Base-by-base conservation (phyloP, 2,888 invertebrate species). In the Acheta domesticus region DNA sequence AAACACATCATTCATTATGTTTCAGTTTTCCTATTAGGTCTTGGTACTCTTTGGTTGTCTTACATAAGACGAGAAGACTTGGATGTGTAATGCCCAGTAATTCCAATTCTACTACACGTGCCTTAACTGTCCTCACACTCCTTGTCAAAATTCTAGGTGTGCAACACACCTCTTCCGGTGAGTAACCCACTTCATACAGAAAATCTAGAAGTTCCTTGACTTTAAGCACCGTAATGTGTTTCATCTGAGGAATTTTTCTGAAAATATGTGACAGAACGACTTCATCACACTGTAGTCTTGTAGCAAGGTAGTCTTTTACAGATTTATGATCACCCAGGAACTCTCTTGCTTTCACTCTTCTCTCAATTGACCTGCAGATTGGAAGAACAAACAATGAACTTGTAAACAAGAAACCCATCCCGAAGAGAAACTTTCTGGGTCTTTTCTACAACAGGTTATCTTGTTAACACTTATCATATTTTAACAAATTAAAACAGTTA, bases 131-230 rank as follows among this genome's bases (percentile, higher is more conserved):
- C 81, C 89, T 88, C 75, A 90, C 86, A 48, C 91, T 89, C 81
- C 90, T 89, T 77, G 89, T 88, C 77, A 91, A 84, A 80, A 91
- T 87, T 80, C 91, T 87, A 0, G 90, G 89, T 79, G 88, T 89
- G 77, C 85, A 86, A 20, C 88, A 89, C 80, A 91, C 88, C 79
- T 91, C 90, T 82, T 88, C 86, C 11, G 87, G 87, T 11, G 86
- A 83, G 84, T 89, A 91, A 2, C 90, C 89, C 83, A 90, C 90
- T 78, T 87, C 84, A 12, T 89, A 85, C 23, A 91, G 85, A 84
- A 89, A 91, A 84, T 91, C 91, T 73, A 91, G 83, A 81, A 91
- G 89, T 81, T 88, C 87, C 85, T 91, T 91, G 82, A 90, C 90
- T 88, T 91, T 91, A 11, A 88, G 88, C 1, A 89, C 90, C 82